Percentiles rank a stretch among this genome's conserved stretches.
These are phyloP conservation scores for Todiramphus saurophagus DNA, from an alignment of 2,113 vertebrate genomes.

Conservation along the genomic window DNA sequence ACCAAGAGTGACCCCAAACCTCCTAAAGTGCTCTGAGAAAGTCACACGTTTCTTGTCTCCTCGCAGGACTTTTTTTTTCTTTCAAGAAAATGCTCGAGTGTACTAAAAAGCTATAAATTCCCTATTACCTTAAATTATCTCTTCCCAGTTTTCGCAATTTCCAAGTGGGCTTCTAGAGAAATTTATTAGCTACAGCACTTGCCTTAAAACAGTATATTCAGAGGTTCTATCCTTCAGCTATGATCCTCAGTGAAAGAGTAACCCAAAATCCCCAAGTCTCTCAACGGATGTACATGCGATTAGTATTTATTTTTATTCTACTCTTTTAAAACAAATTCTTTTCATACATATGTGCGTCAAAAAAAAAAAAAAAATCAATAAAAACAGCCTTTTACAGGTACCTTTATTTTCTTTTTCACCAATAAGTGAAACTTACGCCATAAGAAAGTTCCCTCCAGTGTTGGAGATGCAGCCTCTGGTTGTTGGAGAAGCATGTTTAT, in stretches of 20 bases:
- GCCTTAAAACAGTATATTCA: not conserved
- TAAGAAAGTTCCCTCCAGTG: conserved; percentile 92
- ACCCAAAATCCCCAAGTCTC: not conserved
- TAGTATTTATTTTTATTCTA: not conserved
- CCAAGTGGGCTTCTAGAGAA: not conserved
- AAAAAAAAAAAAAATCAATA: not conserved
- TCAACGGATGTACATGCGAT: not conserved
- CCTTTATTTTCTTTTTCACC: not conserved
- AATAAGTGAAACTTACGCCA: conserved; percentile 84
- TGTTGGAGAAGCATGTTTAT: conserved; percentile 89
- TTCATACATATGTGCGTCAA: not conserved
- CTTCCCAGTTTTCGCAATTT: not conserved
- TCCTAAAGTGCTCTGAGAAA: not conserved
- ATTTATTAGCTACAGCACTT: not conserved
- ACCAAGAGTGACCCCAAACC: not conserved
- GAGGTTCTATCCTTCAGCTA: not conserved
- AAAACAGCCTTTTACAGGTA: not conserved
- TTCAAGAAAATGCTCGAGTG: not conserved
- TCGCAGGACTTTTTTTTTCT: not conserved
- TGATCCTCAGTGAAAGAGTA: not conserved
- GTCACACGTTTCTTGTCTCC: not conserved
- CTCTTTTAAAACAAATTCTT: not conserved
- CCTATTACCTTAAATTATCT: not conserved
- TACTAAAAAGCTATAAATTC: not conserved
- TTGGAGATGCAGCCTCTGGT: conserved; percentile 93